Base-by-base conservation (phyloP, 2,797 vertebrate genomes). In the Prunella strophiata region DNA sequence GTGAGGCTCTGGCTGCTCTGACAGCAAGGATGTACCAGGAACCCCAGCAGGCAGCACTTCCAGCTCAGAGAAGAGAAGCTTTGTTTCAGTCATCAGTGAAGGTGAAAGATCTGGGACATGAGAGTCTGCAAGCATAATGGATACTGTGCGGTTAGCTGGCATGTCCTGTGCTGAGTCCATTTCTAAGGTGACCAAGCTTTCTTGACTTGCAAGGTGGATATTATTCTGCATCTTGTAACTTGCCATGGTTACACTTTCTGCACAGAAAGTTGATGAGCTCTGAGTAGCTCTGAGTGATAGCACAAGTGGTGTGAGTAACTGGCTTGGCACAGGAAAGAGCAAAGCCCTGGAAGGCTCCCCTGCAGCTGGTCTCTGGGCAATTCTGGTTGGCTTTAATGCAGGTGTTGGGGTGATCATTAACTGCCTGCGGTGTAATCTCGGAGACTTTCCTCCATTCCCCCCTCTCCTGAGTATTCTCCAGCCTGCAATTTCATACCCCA, bases 381-480 rank as follows among this genome's bases (percentile, higher is more conserved):
- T 61, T 86, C 45, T 71, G 2, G 20, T 25, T 12, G 74, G 83
- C 50, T 82, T 86, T 59, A 93, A 21, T 42, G 63, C 62, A 51
- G 92, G 94, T 29, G 94, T 96, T 67, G 96, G 94, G 2, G 88
- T 96, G 61, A 91, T 71, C 91, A 71, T 94, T 65, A 87, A 61
- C 20, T 1, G 61, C 48, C 83, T 72, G 3, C 2, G 42, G 13
- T 83, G 89, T 75, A 23, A 57, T 51, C 84, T 92, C 26, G 80
- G 70, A 50, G 78, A 51, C n/a, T 57, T 92, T 14, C 25, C 93
- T 25, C 52, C 70, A 17, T 23, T 23, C 14, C 29, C 7, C 25
- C 76, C 88, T 90, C 48, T 89, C 62, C 92, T 88, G 55, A 98
- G 87, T 79, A 96, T 77, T 82, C 96, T 97, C 96, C 96, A 98